Base-by-base conservation (phyloP, 2,888 invertebrate species). In the Epirrita christyi region DNA sequence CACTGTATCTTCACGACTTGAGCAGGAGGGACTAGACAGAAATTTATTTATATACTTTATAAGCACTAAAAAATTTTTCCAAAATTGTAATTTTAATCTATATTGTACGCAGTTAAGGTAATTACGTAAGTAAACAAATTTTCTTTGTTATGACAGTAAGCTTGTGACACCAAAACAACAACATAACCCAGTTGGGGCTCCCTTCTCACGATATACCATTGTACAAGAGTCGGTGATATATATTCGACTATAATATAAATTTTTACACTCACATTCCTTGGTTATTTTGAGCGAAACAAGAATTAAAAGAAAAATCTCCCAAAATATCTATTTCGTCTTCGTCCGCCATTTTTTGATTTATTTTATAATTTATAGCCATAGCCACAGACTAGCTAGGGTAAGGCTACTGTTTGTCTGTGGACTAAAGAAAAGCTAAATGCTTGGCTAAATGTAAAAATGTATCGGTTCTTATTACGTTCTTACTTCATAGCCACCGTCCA, bases 281-380 rank as follows among this genome's bases (percentile, higher is more conserved):
- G 71, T 89, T 93, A 72, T 92, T 93, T 83, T 93, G 93, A 41
- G 93, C 91, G 68, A 94, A 86, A 73, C 94, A 93, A 74, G 93
- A 93, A 87, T 95, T 94, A 80, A 94, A 93, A 63, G 93, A 94
- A 81, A 94, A 95, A 88, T 95, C 95, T 63, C 95, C 95, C 70
- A 95, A 88, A 77, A 95, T 89, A 86, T 96, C 95, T 76, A 95
- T 93, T 87, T 95, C 95, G 68, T 95, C 95, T 52, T 95, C 95
- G 67, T 95, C 95, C 71, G 94, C 94, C 94, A 95, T 95, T 72
- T 32, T 32, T 7, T 5, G 7, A 32, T 32, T 32, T 32, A 32
- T 32, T 5, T 7, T 32, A 32, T 32, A 7, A 46, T n/a, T n/a
- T n/a, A n/a, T n/a, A n/a, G n/a, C n/a, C n/a, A n/a, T n/a, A n/a